Conservation (phyloP, 2,888 invertebrate species). For the Lordiphosa fenestrarum region DNA sequence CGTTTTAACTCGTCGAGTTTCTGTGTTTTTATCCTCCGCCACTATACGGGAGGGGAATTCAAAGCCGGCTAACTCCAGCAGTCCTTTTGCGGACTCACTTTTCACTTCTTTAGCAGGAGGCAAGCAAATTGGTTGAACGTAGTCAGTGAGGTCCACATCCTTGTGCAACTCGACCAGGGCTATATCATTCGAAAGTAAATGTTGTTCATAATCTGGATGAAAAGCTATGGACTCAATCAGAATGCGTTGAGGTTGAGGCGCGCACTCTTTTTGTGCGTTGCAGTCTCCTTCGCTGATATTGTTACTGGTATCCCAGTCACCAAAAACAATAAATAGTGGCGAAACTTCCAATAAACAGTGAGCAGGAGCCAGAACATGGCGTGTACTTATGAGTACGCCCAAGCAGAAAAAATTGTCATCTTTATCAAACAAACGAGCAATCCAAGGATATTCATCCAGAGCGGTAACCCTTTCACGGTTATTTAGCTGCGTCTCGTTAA, state of each 20-base stretch:
- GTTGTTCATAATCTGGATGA: neutral
- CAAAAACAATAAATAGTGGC: conserved; percentile 6
- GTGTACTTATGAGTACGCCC: conserved; percentile 16
- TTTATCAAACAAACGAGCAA: neutral
- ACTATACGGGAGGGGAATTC: too few relatives aligned
- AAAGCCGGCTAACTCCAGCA: conserved; percentile 2
- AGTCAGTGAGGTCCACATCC: neutral
- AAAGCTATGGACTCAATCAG: neutral
- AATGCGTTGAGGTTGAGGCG: neutral
- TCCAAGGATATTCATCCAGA: conserved; percentile 23
- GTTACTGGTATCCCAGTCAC: conserved; percentile 13
- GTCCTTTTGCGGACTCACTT: neutral
- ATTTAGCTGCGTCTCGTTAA: conserved; percentile 15
- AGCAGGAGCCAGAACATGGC: conserved; percentile 13
- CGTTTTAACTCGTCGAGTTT: conserved; percentile 2
- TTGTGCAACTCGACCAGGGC: conserved; percentile 9
- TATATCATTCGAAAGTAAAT: conserved; percentile 1
- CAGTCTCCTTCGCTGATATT: conserved; percentile 7
- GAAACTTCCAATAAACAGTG: conserved; percentile 7
- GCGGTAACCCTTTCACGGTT: conserved; percentile 5
- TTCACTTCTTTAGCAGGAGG: conserved; percentile 2
- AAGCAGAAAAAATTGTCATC: neutral
- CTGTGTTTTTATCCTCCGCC: neutral
- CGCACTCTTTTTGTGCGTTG: neutral
- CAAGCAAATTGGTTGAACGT: conserved; percentile 19